Conservation (phyloP, 2,888 invertebrate genomes). For the Piscicola geometra region DNA sequence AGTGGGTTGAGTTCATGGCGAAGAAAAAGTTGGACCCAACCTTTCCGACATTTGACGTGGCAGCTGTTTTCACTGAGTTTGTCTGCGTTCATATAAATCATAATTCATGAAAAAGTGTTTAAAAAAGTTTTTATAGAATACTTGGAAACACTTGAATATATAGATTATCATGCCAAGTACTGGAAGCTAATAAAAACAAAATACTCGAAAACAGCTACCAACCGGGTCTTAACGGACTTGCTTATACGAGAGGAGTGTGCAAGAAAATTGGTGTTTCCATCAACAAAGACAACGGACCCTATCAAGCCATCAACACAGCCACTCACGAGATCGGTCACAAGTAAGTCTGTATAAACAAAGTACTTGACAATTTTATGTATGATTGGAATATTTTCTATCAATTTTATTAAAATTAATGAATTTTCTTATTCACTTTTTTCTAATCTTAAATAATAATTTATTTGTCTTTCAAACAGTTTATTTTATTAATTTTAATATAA, state of each 20-base stretch:
- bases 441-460: no score
- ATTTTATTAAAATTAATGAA: no score
- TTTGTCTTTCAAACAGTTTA: no score
- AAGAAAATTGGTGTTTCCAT: neutral
- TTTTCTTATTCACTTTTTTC: no score
- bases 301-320: conserved; percentile 1
- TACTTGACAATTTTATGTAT: no score
- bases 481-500: no score
- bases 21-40: conserved; percentile 10
- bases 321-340: conserved; percentile 11
- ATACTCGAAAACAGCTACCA: neutral
- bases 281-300: neutral
- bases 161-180: no score
- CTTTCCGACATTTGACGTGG: neutral
- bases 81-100: neutral
- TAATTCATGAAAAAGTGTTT: no score
- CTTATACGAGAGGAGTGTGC: neutral
- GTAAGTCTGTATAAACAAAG: no score
- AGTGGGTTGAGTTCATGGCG: neutral
- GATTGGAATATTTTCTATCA: no score
- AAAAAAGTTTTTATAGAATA: no score
- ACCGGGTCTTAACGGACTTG: neutral
- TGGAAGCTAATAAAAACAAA: neutral
- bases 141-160: no score
- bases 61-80: conserved; percentile 1